Evolutionary conservation across 2,888 invertebrate species (phyloP).

Genomic region (Drosophila falleni): DNA sequence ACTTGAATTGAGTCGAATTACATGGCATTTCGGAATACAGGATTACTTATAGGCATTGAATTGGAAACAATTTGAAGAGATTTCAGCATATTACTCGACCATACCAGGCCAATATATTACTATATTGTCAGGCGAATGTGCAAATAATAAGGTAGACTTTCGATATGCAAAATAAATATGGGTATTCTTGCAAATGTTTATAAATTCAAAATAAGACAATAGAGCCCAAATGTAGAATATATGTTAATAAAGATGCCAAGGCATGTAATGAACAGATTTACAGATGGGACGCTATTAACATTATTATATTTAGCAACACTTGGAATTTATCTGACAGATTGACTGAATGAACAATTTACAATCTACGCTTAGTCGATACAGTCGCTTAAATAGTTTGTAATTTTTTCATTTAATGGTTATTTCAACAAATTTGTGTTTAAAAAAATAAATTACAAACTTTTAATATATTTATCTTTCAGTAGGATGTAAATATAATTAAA

Average conservation of each 20-base stretch:
- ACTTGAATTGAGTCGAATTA: slow-evolving; percentile 61
- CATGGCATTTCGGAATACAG: slow-evolving; percentile 46
- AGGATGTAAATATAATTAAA: too few species aligned
- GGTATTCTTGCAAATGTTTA: not conserved
- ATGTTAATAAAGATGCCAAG: slow-evolving; percentile 2
- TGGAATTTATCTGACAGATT: not conserved
- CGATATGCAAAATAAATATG: slow-evolving; percentile 1
- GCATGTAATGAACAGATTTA: not conserved
- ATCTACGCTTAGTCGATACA: not conserved
- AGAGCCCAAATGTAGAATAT: not conserved
- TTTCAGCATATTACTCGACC: slow-evolving; percentile 33
- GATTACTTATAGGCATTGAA: slow-evolving; percentile 57
- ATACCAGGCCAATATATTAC: slow-evolving; percentile 9
- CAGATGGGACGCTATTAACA: not conserved
- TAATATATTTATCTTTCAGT: too few species aligned
- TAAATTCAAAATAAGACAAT: slow-evolving; percentile 3
- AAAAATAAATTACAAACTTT: too few species aligned
- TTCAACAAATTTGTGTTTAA: too few species aligned
- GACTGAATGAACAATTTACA: not conserved
- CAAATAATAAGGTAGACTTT: slow-evolving; percentile 11
- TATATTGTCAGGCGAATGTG: slow-evolving; percentile 9
- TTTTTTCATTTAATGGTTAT: too few species aligned
- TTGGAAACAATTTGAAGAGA: slow-evolving; percentile 58
- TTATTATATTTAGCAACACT: not conserved
- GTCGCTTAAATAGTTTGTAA: not conserved